These are phyloP conservation scores for Parnassius glacialis DNA, from an alignment of 2,888 invertebrate genomes.

Conservation along the genomic window DNA sequence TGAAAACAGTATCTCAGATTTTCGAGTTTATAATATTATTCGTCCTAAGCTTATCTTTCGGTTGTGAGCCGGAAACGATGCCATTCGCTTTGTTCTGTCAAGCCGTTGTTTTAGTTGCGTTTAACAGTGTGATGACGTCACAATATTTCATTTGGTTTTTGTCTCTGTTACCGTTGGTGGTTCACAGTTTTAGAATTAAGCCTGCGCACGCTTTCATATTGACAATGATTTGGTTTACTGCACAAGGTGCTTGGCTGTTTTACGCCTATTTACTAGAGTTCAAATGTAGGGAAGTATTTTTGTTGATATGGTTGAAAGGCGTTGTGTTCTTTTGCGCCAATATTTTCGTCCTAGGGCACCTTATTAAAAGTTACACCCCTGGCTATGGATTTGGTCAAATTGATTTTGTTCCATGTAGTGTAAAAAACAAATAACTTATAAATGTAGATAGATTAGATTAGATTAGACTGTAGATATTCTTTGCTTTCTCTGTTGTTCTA, in stretches of 20 bases:
- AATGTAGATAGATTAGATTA: constrained; percentile 17
- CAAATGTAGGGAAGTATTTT: constrained; percentile 89
- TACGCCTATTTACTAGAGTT: constrained; percentile 97
- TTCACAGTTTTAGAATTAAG: constrained; percentile 84
- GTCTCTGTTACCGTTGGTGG: constrained; percentile 90
- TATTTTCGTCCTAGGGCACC: constrained; percentile 83
- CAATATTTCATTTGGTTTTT: constrained; percentile 99
- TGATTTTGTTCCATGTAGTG: constrained; percentile 13
- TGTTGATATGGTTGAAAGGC: constrained; percentile 91
- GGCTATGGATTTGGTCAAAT: constrained; percentile 55
- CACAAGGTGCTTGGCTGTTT: constrained; percentile 93
- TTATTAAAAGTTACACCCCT: constrained; percentile 70
- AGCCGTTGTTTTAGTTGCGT: constrained; percentile 93
- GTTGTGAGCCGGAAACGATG: constrained; percentile 84
- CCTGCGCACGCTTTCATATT: constrained; percentile 73
- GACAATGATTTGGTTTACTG: constrained; percentile 82
- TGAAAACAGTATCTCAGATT: constrained; percentile 85
- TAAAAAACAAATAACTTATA: constrained; percentile 27
- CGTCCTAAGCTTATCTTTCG: constrained; percentile 85
- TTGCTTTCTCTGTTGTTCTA: neutral
- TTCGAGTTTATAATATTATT: constrained; percentile 70
- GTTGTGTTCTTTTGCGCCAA: constrained; percentile 92
- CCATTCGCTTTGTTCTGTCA: constrained; percentile 92
- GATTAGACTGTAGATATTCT: neutral
- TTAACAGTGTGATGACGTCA: constrained; percentile 97